A percentile compares a stretch with the other conserved stretches of the same genome.
Evolutionary conservation across 2,113 vertebrate genomes (phyloP).

Genomic region (Brachyistius frenatus): DNA sequence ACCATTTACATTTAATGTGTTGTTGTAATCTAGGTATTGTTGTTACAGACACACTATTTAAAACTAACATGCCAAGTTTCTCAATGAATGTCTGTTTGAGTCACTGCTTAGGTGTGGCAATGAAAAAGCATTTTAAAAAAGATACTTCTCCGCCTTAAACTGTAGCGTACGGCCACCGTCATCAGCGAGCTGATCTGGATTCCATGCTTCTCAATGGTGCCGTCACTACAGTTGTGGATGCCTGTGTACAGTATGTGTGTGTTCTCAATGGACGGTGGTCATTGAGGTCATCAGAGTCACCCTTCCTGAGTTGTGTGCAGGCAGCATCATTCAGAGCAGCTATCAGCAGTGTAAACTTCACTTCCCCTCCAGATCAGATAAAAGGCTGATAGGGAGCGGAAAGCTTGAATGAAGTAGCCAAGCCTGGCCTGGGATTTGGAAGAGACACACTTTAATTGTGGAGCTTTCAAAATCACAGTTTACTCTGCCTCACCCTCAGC

Average conservation of each 20-base stretch:
- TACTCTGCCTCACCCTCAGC: slow-evolving; percentile 42
- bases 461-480: slow-evolving; percentile 56
- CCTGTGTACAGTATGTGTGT: slow-evolving; percentile 43
- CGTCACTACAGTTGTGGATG: slow-evolving; percentile 39
- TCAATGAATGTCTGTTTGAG: slow-evolving; percentile 35
- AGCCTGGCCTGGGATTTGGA: slow-evolving; percentile 74
- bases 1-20: slow-evolving; percentile 33
- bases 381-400: slow-evolving; percentile 68
- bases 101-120: slow-evolving; percentile 8
- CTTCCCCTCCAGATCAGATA: slow-evolving; percentile 83
- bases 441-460: slow-evolving; percentile 71
- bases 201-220: slow-evolving; percentile 62
- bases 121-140: slow-evolving; percentile 12
- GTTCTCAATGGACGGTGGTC: slow-evolving; percentile 67
- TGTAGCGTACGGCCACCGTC: slow-evolving; percentile 25
- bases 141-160: slow-evolving; percentile 8
- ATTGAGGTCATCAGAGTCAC: slow-evolving; percentile 73
- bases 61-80: slow-evolving; percentile 3
- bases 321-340: slow-evolving; percentile 69
- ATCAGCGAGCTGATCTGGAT: slow-evolving; percentile 33
- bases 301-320: slow-evolving; percentile 67
- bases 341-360: slow-evolving; percentile 82
- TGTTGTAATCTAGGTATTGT: slow-evolving; percentile 8
- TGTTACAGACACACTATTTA: slow-evolving; percentile 39
- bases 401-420: slow-evolving; percentile 81